These are phyloP conservation scores for Camponotus pennsylvanicus DNA, from an alignment of 1,140 invertebrate species.

Conservation along the genomic window DNA sequence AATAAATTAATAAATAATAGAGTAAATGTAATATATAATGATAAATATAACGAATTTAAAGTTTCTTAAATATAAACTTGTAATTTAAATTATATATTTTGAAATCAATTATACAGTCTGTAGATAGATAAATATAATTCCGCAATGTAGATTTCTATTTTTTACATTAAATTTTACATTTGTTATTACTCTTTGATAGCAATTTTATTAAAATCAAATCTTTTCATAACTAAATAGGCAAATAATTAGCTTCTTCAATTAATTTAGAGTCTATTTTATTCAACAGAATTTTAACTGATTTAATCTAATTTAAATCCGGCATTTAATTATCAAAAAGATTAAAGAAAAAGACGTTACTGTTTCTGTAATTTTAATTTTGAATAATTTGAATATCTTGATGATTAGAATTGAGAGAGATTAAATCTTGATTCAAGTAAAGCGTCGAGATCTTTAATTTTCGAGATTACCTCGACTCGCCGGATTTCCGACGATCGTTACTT, in stretches of 20 bases:
- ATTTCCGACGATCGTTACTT: constrained; percentile 51
- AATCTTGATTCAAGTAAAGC: constrained; percentile 25
- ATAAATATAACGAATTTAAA: background rate
- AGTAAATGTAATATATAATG: too few relatives aligned
- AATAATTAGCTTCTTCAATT: background rate
- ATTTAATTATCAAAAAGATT: background rate
- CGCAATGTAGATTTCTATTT: background rate
- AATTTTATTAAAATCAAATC: background rate
- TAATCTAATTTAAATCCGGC: constrained; percentile 1
- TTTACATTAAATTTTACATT: background rate
- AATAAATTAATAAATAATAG: background rate
- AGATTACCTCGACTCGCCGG: background rate
- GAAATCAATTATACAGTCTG: background rate
- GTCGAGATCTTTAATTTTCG: constrained; percentile 25
- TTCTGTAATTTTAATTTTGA: background rate
- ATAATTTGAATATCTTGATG: background rate
- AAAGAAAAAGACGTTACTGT: background rate
- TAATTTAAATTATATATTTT: background rate
- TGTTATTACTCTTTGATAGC: background rate
- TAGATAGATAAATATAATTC: background rate
- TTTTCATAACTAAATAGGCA: background rate
- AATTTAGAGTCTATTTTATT: constrained; percentile 1
- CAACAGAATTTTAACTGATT: background rate
- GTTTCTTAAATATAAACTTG: background rate
- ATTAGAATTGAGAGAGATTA: constrained; percentile 13